These are phyloP conservation scores for Himalopsyche tibetana DNA, from an alignment of 2,888 invertebrate species.

Conservation along the genomic window DNA sequence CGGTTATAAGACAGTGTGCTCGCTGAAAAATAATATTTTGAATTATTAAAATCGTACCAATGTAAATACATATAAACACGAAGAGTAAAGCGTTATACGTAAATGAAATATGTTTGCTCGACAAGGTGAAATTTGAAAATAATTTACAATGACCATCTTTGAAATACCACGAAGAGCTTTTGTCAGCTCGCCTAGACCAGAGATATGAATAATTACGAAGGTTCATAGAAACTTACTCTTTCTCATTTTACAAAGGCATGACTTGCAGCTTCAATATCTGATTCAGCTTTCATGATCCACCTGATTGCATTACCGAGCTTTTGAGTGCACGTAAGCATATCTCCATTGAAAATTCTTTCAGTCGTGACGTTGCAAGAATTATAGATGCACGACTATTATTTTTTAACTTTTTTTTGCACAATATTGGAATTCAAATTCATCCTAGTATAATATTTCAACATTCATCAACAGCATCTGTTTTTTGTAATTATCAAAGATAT, in stretches of 20 bases:
- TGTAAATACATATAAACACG: no score
- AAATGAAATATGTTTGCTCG: no score
- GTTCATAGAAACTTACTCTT: not conserved
- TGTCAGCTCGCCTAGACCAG: not conserved
- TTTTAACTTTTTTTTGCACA: no score
- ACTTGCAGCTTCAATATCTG: constrained; percentile 25
- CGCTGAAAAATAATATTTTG: no score
- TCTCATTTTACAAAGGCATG: not conserved
- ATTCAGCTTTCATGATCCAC: constrained; percentile 27
- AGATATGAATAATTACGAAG: constrained; percentile 31
- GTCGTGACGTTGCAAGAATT: not conserved
- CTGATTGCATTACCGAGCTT: constrained; percentile 20
- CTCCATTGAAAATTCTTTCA: not conserved
- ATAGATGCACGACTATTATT: no score
- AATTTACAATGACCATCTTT: not conserved
- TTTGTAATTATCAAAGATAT: no score
- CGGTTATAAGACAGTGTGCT: no score
- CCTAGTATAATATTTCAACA: no score
- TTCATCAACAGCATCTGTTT: no score
- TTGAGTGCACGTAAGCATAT: not conserved
- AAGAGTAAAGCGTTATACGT: no score
- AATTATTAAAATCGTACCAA: no score
- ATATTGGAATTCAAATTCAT: no score
- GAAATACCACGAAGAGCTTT: not conserved
- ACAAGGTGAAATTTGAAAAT: not conserved